Evolutionary conservation across 2,113 vertebrate species (phyloP).

Genomic region (Channa argus): DNA sequence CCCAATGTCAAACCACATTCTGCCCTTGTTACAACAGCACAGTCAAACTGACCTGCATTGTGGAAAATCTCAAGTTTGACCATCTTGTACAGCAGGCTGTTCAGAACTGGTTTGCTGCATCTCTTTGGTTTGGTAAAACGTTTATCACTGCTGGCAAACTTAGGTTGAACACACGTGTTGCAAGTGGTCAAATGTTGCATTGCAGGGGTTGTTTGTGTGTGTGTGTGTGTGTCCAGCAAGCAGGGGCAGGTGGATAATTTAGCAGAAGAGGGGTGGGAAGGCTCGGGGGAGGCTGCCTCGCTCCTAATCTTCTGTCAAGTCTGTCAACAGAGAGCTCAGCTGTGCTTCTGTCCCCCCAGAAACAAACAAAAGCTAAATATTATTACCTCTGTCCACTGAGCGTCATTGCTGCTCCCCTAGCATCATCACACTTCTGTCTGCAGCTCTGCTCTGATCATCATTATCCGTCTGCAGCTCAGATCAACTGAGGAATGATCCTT

Average conservation of each 20-base stretch:
- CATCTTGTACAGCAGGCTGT: too few species aligned
- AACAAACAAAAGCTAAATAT: slow-evolving; percentile 81
- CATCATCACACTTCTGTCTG: slow-evolving; percentile 28
- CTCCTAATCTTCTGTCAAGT: slow-evolving; percentile 75
- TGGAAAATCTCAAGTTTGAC: too few species aligned
- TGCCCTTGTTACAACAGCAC: too few species aligned
- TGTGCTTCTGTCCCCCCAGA: slow-evolving; percentile 72
- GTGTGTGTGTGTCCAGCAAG: slow-evolving; percentile 16
- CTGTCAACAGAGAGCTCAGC: slow-evolving; percentile 78
- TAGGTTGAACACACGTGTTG: slow-evolving; percentile 25
- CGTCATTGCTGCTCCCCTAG: slow-evolving; percentile 60
- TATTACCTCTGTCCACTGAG: slow-evolving; percentile 70
- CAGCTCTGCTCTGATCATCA: slow-evolving; percentile 38
- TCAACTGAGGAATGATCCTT: slow-evolving; percentile 16
- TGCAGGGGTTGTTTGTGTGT: background rate
- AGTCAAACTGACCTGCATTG: too few species aligned
- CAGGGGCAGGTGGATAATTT: slow-evolving; percentile 64
- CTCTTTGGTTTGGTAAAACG: too few species aligned
- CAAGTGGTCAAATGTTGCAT: background rate
- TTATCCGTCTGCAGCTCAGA: slow-evolving; percentile 44
- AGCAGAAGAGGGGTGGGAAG: slow-evolving; percentile 1
- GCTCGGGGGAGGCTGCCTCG: slow-evolving; percentile 22
- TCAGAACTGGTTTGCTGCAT: too few species aligned
- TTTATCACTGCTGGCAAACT: background rate
- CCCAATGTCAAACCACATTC: too few species aligned